Evolutionary conservation across 2,888 invertebrate species (phyloP).

Genomic region (Plebejus melissa): DNA sequence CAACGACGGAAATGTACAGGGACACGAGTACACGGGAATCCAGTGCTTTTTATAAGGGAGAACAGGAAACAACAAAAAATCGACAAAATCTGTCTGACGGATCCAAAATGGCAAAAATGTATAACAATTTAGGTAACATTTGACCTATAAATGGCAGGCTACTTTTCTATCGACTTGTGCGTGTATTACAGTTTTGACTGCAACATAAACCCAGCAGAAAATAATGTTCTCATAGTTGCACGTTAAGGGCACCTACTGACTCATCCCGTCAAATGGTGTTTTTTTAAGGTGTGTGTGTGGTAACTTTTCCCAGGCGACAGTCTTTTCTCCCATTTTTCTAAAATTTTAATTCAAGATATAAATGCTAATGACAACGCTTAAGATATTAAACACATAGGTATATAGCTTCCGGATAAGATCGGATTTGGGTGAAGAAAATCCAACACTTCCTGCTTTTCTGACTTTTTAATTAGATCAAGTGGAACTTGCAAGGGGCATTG

Average conservation of each 20-base stretch:
- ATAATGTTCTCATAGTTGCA: background rate
- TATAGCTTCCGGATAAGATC: background rate
- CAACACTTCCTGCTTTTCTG: background rate
- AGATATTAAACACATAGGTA: background rate
- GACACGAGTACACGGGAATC: background rate
- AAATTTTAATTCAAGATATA: background rate
- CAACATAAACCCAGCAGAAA: background rate
- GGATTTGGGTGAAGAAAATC: background rate
- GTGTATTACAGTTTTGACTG: background rate
- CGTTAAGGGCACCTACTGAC: background rate
- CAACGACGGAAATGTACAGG: background rate
- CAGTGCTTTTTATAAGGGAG: background rate
- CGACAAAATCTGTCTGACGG: background rate
- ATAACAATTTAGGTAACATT: too few relatives aligned
- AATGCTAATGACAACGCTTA: background rate
- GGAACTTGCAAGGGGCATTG: background rate
- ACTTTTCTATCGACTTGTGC: constrained; percentile 4
- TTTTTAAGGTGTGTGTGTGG: background rate
- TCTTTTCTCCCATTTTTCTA: background rate
- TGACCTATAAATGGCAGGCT: too few relatives aligned
- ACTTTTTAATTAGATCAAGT: background rate
- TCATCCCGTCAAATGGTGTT: background rate
- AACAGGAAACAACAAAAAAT: background rate
- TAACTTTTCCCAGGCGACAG: constrained; percentile 1
- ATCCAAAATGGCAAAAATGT: too few relatives aligned